A percentile compares a stretch with the other conserved stretches of the same genome.
Conservation (phyloP, 2,113 vertebrate genomes). For the Onychorhynchus coronatus region DNA sequence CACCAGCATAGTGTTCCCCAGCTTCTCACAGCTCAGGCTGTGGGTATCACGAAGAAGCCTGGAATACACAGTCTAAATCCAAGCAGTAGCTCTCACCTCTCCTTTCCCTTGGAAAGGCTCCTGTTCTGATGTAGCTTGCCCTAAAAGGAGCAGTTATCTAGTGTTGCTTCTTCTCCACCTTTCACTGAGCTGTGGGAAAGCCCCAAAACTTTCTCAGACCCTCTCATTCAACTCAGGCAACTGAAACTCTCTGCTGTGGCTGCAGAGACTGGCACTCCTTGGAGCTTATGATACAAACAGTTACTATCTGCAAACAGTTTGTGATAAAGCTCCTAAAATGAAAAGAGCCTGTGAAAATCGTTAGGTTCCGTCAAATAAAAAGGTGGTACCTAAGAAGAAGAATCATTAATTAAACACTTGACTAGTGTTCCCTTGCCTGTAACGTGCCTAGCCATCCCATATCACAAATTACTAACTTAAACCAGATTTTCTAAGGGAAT, state of each 20-base stretch:
- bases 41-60: background rate
- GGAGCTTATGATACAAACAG: background rate
- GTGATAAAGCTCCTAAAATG: background rate
- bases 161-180: background rate
- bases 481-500: background rate
- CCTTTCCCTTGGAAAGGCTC: background rate
- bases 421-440: background rate
- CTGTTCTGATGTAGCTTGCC: background rate
- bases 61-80: background rate
- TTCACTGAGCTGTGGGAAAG: background rate
- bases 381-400: background rate
- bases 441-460: background rate
- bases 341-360: background rate
- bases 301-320: background rate
- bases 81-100: background rate
- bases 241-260: background rate
- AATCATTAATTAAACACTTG: background rate
- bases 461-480: background rate
- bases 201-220: background rate
- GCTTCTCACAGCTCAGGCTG: background rate
- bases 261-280: background rate
- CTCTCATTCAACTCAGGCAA: background rate
- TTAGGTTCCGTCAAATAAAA: background rate
- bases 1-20: background rate
- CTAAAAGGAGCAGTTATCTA: background rate